Percentiles rank a stretch among this genome's conserved stretches.
phyloP scores from a whole-genome alignment of 2,888 invertebrate species.

The Patella ulyssiponensis region DNA sequence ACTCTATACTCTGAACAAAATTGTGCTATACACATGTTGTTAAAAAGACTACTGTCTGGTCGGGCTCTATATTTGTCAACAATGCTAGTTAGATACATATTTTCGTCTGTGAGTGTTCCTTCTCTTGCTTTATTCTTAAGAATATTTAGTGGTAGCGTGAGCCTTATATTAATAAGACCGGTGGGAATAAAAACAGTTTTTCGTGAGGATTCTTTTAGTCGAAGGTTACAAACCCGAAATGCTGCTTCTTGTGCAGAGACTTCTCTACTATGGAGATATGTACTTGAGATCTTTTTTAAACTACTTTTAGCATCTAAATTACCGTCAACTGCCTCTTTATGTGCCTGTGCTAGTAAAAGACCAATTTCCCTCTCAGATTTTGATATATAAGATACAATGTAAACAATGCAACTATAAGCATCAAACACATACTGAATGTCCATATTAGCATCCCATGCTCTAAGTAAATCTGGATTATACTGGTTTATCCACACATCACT shows the following conservation, averaged over 20 bases:
- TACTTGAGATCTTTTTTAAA: conserved; percentile 26
- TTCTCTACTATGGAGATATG: conserved; percentile 33
- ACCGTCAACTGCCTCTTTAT: conserved; percentile 29
- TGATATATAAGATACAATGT: conserved; percentile 46
- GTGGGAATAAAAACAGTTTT: conserved; percentile 30
- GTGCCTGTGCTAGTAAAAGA: conserved; percentile 26
- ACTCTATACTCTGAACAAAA: conserved; percentile 26
- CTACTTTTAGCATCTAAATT: conserved; percentile 23
- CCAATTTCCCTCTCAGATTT: conserved; percentile 39
- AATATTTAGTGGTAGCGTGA: neutral
- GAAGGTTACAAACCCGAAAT: conserved; percentile 28
- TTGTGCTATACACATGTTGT: conserved; percentile 14
- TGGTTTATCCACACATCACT: neutral
- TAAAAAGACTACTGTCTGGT: neutral
- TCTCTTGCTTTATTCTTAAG: neutral
- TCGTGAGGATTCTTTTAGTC: conserved; percentile 28
- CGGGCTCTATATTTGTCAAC: conserved; percentile 11
- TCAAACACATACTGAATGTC: conserved; percentile 36
- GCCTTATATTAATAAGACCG: conserved; percentile 20
- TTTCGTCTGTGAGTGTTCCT: conserved; percentile 6
- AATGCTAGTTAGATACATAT: conserved; percentile 17
- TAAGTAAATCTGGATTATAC: conserved; percentile 30
- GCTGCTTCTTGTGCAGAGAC: conserved; percentile 34
- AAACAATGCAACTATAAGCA: conserved; percentile 42
- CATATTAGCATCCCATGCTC: conserved; percentile 30